phyloP scores from a whole-genome alignment of 2,888 invertebrate genomes.

The Platynereis dumerilii region DNA sequence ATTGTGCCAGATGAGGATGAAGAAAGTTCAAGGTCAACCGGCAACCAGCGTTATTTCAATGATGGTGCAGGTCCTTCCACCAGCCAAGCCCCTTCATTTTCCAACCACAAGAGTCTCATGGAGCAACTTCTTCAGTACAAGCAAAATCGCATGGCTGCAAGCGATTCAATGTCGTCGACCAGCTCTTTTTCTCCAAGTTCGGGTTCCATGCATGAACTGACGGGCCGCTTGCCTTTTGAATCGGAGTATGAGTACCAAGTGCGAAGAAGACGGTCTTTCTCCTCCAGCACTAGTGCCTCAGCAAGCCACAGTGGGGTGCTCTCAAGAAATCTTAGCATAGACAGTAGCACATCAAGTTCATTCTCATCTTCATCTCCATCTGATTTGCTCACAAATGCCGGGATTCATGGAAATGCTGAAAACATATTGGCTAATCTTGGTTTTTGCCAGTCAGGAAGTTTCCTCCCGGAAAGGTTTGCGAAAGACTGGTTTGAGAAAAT shows the following conservation, averaged over 20 bases:
- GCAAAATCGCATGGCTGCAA: not conserved
- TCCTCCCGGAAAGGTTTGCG: slow-evolving; percentile 54
- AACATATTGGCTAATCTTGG: slow-evolving; percentile 49
- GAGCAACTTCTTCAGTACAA: slow-evolving; percentile 16
- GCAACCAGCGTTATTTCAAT: not conserved
- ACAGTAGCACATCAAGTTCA: slow-evolving; percentile 19
- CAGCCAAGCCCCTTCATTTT: not conserved
- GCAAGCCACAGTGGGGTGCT: not conserved
- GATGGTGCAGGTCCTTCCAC: not conserved
- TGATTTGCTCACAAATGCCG: not conserved
- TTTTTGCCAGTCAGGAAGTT: slow-evolving; percentile 45
- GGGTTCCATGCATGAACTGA: not conserved
- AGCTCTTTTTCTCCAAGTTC: slow-evolving; percentile 8
- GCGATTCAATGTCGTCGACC: slow-evolving; percentile 4
- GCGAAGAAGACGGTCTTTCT: not conserved
- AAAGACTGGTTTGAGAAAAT: slow-evolving; percentile 52
- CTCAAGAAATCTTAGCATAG: slow-evolving; percentile 7
- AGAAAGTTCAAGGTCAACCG: not conserved
- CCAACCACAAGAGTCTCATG: slow-evolving; percentile 7
- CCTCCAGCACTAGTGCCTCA: not conserved
- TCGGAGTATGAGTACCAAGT: slow-evolving; percentile 18
- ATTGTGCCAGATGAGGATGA: slow-evolving; percentile 4
- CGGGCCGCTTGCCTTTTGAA: slow-evolving; percentile 13
- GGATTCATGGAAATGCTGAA: slow-evolving; percentile 37
- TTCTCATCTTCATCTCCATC: slow-evolving; percentile 18